These are phyloP conservation scores for Eupsilia transversa DNA, from an alignment of 2,888 invertebrate genomes.

Conservation along the genomic window DNA sequence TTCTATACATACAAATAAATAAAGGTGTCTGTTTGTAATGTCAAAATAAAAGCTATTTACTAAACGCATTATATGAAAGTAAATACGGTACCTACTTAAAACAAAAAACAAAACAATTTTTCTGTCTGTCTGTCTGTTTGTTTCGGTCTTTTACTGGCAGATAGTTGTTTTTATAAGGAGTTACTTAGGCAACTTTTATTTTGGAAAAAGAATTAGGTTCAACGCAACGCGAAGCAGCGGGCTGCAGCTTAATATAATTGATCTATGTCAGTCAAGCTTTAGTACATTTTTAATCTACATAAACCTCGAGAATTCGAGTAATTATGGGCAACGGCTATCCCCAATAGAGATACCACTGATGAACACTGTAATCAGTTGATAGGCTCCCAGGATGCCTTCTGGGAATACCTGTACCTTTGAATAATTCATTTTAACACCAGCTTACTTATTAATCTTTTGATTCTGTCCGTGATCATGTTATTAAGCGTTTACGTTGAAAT, in stretches of 20 bases:
- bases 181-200: too few relatives aligned
- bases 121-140: too few relatives aligned
- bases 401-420: constrained; percentile 31
- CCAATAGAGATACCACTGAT: constrained; percentile 16
- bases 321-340: constrained; percentile 5
- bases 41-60: too few relatives aligned
- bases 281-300: constrained; percentile 5
- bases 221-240: too few relatives aligned
- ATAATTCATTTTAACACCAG: constrained; percentile 37
- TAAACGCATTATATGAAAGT: too few relatives aligned
- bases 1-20: too few relatives aligned
- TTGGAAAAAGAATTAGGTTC: too few relatives aligned
- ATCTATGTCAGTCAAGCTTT: not conserved
- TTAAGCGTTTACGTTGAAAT: not conserved
- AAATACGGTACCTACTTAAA: too few relatives aligned
- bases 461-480: constrained; percentile 4
- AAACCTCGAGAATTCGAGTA: not conserved
- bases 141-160: too few relatives aligned
- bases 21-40: too few relatives aligned
- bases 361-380: constrained; percentile 46
- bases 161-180: too few relatives aligned
- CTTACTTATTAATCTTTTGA: constrained; percentile 12
- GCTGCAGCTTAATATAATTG: not conserved
- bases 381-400: not conserved
- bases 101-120: too few relatives aligned